Conservation (phyloP, 2,888 invertebrate species). For the Lasius platythorax region DNA sequence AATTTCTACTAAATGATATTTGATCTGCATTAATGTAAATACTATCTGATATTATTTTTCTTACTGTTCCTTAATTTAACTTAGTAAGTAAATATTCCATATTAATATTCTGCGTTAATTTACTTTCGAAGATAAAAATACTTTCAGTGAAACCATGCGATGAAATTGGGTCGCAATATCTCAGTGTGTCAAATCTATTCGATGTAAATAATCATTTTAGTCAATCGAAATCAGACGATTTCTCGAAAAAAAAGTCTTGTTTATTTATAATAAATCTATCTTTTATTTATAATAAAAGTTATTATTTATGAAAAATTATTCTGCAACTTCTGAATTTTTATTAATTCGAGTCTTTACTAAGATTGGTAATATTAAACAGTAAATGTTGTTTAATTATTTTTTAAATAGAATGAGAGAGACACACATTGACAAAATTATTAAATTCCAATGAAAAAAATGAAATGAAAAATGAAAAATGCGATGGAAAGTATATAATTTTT, state of each 20-base stretch:
- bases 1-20: not conserved
- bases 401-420: not conserved
- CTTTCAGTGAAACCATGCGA: conserved; percentile 49
- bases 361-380: not conserved
- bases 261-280: not conserved
- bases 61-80: not conserved
- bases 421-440: not conserved
- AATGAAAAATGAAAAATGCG: not conserved
- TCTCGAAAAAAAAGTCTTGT: not conserved
- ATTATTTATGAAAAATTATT: not conserved
- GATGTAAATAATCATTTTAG: conserved; percentile 10
- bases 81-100: not conserved
- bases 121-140: conserved; percentile 38
- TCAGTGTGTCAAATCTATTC: not conserved
- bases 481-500: not conserved
- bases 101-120: not conserved
- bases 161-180: conserved; percentile 51
- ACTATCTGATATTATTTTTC: not conserved
- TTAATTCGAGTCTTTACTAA: not conserved
- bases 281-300: conserved; percentile 5
- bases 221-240: not conserved
- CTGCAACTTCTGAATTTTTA: not conserved
- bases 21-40: not conserved
- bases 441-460: not conserved
- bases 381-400: conserved; percentile 5